Evolutionary conservation across 2,797 vertebrate genomes (phyloP).

Genomic region (Lepus townsendii): DNA sequence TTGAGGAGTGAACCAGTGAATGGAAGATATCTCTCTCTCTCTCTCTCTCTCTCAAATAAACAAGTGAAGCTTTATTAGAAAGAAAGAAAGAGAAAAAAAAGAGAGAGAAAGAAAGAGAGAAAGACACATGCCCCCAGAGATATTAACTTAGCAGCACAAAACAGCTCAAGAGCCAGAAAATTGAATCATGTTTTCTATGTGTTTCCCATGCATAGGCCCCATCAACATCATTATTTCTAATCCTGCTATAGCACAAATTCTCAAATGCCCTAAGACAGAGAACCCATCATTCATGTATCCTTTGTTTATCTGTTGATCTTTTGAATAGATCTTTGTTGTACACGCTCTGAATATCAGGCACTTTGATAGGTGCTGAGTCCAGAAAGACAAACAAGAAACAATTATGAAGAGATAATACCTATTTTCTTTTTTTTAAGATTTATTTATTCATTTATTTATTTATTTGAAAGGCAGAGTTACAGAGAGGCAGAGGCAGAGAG

Average conservation of each 20-base stretch:
- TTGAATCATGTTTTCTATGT: not conserved
- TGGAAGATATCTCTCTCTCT: too few relatives aligned
- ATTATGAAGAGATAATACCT: not conserved
- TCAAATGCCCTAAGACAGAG: not conserved
- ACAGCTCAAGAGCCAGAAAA: not conserved
- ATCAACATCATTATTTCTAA: not conserved
- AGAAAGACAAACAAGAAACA: not conserved
- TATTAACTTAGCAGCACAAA: not conserved
- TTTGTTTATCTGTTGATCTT: not conserved
- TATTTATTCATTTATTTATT: too few relatives aligned
- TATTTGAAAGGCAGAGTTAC: too few relatives aligned
- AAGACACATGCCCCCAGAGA: not conserved
- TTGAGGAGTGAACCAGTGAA: too few relatives aligned
- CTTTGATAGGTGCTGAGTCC: not conserved
- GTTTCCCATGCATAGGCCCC: not conserved
- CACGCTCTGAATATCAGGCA: not conserved
- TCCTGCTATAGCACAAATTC: not conserved
- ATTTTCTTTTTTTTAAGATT: not conserved
- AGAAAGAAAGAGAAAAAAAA: too few relatives aligned
- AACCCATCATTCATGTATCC: not conserved
- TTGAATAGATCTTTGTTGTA: not conserved
- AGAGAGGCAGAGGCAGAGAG: too few relatives aligned
- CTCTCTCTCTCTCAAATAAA: too few relatives aligned
- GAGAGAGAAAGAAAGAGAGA: too few relatives aligned
- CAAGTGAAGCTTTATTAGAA: too few relatives aligned